Percentiles rank a stretch among this genome's conserved stretches.
phyloP scores from a whole-genome alignment of 2,113 vertebrate species.

The Pipa parva region DNA sequence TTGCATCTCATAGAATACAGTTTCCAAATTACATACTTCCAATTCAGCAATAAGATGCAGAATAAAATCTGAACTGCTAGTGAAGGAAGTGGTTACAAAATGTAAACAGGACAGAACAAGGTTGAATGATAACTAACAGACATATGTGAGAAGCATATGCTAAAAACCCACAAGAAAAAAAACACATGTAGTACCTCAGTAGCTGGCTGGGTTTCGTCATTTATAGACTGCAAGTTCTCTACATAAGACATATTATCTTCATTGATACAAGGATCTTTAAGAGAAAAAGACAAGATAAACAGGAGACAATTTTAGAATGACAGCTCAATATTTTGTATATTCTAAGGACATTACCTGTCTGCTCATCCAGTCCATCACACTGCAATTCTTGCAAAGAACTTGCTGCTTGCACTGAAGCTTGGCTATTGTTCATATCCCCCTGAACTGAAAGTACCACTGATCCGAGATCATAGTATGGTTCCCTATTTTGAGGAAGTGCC shows the following conservation, averaged over 20 bases:
- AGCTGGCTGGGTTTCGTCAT: constrained; percentile 51
- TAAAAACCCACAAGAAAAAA: background rate
- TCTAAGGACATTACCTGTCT: constrained; percentile 49
- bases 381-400: constrained; percentile 53
- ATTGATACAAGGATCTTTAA: constrained; percentile 33
- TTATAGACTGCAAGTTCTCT: constrained; percentile 51
- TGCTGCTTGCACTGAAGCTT: constrained; percentile 46
- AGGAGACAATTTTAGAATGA: background rate
- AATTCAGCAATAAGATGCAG: too few species aligned
- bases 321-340: background rate
- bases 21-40: too few species aligned
- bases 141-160: background rate
- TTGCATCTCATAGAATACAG: too few species aligned
- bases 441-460: constrained; percentile 50
- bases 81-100: too few species aligned
- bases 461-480: constrained; percentile 47
- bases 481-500: constrained; percentile 65
- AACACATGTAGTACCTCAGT: constrained; percentile 61
- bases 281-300: background rate
- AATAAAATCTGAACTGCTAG: too few species aligned
- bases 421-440: constrained; percentile 41
- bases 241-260: constrained; percentile 44
- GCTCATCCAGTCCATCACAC: constrained; percentile 45
- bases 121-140: too few species aligned
- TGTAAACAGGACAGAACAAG: too few species aligned